These are phyloP conservation scores for Saimiri boliviensis DNA, from an alignment of 2,113 vertebrate genomes.

Conservation along the genomic window DNA sequence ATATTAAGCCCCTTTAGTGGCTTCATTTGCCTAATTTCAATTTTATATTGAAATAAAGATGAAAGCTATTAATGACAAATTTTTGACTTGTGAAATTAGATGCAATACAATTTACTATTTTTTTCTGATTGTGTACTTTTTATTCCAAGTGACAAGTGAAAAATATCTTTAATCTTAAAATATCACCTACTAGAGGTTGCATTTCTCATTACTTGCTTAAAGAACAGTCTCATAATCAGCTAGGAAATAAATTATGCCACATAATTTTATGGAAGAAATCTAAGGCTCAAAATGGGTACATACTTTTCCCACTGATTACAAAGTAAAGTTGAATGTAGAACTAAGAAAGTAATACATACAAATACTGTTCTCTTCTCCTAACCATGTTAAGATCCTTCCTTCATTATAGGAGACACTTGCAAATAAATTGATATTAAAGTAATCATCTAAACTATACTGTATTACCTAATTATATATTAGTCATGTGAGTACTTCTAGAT, in stretches of 20 bases:
- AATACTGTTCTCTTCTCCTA: neutral
- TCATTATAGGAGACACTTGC: neutral
- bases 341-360: neutral
- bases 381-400: neutral
- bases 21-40: neutral
- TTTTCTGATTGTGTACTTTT: neutral
- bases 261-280: neutral
- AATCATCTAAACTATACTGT: neutral
- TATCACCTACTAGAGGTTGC: neutral
- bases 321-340: neutral
- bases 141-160: neutral
- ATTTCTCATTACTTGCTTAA: constrained; percentile 14
- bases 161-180: constrained; percentile 29
- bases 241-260: neutral
- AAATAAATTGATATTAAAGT: neutral
- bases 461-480: neutral
- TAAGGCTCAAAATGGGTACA: neutral
- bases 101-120: neutral
- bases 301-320: neutral
- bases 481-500: neutral
- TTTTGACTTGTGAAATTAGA: neutral
- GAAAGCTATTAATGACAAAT: neutral
- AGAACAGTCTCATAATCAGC: neutral
- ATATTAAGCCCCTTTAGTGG: neutral
- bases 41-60: constrained; percentile 24